Conservation (phyloP, 2,888 invertebrate genomes). For the Apeira syringaria region DNA sequence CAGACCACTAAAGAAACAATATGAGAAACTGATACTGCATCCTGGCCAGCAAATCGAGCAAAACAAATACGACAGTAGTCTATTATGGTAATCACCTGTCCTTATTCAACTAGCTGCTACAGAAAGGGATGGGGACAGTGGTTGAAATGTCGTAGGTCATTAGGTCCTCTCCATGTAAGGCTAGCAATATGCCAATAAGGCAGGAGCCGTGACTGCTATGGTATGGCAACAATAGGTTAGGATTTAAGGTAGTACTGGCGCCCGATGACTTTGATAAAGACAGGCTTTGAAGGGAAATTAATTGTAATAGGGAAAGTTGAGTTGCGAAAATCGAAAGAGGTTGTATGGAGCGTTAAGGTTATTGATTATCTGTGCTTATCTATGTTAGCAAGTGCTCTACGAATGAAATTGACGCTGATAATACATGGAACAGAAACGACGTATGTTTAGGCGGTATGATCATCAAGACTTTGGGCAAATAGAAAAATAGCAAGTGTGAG, state of each 20-base stretch:
- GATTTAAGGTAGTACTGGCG: slow-evolving; percentile 35
- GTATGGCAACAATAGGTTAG: slow-evolving; percentile 72
- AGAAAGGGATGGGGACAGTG: slow-evolving; percentile 59
- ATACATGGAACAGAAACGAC: no score
- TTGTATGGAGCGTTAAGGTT: no score
- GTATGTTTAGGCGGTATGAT: no score
- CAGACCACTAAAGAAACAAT: slow-evolving; percentile 37
- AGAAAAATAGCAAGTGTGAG: no score
- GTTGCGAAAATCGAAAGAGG: neutral
- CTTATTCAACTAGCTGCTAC: slow-evolving; percentile 44
- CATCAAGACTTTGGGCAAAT: no score
- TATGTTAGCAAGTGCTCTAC: no score
- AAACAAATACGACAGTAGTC: slow-evolving; percentile 75
- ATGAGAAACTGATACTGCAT: slow-evolving; percentile 63
- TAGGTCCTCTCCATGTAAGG: slow-evolving; percentile 79
- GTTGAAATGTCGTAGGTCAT: slow-evolving; percentile 83
- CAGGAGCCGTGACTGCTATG: slow-evolving; percentile 73
- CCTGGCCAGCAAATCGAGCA: slow-evolving; percentile 74
- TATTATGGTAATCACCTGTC: slow-evolving; percentile 69
- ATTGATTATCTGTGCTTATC: no score
- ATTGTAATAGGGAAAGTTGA: slow-evolving; percentile 44
- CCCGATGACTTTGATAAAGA: slow-evolving; percentile 69
- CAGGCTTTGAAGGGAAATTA: slow-evolving; percentile 39
- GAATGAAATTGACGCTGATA: no score
- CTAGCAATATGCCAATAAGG: slow-evolving; percentile 82